These are phyloP conservation scores for Prolemur simus DNA, from an alignment of 2,113 vertebrate species.

Conservation along the genomic window DNA sequence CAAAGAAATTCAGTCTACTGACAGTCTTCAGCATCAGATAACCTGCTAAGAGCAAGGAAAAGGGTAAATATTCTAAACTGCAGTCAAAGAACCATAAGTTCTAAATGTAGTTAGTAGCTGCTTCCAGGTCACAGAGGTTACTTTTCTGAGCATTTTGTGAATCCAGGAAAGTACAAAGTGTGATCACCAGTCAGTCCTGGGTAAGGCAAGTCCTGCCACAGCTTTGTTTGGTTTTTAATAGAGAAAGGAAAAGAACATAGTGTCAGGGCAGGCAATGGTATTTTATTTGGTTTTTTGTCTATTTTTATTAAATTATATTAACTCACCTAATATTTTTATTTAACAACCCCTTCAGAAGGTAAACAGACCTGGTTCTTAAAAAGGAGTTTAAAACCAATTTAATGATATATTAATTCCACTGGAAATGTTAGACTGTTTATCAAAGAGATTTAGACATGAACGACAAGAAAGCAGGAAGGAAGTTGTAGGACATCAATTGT, in stretches of 20 bases:
- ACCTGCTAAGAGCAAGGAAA: background rate
- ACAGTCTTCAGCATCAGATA: background rate
- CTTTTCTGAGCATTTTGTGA: background rate
- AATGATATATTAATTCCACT: background rate
- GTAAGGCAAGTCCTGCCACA: background rate
- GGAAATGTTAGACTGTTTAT: slow-evolving; percentile 25
- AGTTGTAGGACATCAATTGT: background rate
- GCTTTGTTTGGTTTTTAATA: background rate
- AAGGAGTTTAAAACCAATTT: slow-evolving; percentile 41
- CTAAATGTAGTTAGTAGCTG: background rate
- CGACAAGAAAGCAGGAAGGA: background rate
- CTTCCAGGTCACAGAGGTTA: background rate
- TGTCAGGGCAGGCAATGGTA: background rate
- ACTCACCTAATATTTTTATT: slow-evolving; percentile 1
- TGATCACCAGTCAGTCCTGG: background rate
- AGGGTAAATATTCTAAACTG: background rate
- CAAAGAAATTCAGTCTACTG: background rate
- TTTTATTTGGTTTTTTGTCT: slow-evolving; percentile 1
- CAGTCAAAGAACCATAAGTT: background rate
- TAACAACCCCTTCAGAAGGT: slow-evolving; percentile 15
- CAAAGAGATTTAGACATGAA: slow-evolving; percentile 39
- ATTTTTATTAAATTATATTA: background rate
- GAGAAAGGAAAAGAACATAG: slow-evolving; percentile 20
- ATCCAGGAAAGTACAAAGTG: background rate
- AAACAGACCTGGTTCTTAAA: slow-evolving; percentile 2